Percentiles rank a stretch among this genome's conserved stretches.
These are phyloP conservation scores for Chunga burmeisteri DNA, from an alignment of 2,113 vertebrate species.

Conservation along the genomic window DNA sequence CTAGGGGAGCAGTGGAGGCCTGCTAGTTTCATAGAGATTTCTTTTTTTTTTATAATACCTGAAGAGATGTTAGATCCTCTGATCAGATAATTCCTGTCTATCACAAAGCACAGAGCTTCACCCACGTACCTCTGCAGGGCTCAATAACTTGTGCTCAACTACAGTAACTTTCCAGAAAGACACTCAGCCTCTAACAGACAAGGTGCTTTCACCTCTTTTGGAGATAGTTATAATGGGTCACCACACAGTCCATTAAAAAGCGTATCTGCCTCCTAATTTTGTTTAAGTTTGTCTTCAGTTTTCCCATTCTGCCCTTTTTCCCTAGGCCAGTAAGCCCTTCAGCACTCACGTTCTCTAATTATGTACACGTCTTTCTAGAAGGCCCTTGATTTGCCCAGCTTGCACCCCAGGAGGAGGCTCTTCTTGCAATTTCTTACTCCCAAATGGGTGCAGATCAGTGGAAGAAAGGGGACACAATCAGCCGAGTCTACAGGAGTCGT, in stretches of 20 bases:
- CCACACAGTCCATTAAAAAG: background rate
- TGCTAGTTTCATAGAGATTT: background rate
- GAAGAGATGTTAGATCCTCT: background rate
- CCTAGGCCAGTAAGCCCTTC: background rate
- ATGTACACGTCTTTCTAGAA: accelerated
- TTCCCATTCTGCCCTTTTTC: background rate
- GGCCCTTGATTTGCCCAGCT: background rate
- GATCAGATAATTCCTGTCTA: background rate
- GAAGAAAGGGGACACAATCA: background rate
- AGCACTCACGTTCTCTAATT: background rate
- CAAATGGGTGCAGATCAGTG: background rate
- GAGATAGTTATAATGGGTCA: background rate
- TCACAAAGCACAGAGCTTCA: background rate
- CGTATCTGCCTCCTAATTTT: background rate
- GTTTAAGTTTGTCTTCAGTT: background rate
- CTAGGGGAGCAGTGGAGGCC: background rate
- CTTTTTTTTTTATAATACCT: background rate
- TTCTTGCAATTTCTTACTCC: background rate
- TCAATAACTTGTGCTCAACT: background rate
- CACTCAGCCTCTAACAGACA: background rate
- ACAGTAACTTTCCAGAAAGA: background rate
- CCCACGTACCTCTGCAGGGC: background rate
- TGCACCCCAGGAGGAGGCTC: background rate
- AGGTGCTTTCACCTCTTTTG: background rate
- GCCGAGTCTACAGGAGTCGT: background rate